Evolutionary conservation across 2,113 vertebrate species (phyloP).

Genomic region (Hydrolagus affinis): DNA sequence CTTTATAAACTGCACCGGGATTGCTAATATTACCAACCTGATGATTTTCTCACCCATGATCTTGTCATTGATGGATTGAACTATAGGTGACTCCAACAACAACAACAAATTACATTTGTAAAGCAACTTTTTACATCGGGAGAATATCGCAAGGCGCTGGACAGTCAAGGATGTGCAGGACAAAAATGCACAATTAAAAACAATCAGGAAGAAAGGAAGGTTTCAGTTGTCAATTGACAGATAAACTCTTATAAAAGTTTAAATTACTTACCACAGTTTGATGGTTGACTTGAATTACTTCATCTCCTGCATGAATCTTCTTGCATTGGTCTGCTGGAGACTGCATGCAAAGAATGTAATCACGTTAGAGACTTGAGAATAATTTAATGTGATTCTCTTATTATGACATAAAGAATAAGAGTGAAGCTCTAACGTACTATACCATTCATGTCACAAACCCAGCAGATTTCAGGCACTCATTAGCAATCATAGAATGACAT

Average conservation of each 20-base stretch:
- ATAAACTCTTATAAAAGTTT: not conserved
- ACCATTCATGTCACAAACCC: too few relatives aligned
- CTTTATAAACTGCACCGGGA: too few relatives aligned
- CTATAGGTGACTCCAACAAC: too few relatives aligned
- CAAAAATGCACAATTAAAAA: not conserved
- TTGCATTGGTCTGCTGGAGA: slow-evolving; percentile 67
- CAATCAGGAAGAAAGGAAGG: not conserved
- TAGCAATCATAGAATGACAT: slow-evolving; percentile 2
- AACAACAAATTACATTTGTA: not conserved
- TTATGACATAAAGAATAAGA: not conserved
- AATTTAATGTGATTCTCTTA: not conserved
- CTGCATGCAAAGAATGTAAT: slow-evolving; percentile 41
- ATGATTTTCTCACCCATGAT: too few relatives aligned
- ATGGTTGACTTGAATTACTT: slow-evolving; percentile 60
- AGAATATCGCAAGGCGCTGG: too few relatives aligned
- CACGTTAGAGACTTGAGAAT: slow-evolving; percentile 8
- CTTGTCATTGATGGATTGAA: not conserved
- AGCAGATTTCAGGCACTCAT: too few relatives aligned
- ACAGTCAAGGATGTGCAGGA: too few relatives aligned
- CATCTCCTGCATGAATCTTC: slow-evolving; percentile 61
- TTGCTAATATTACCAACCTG: too few relatives aligned
- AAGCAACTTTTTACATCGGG: not conserved
- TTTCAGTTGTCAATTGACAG: not conserved
- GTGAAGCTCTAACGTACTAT: not conserved
- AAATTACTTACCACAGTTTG: slow-evolving; percentile 59